These are phyloP conservation scores for Dendrocincla fuliginosa DNA, from an alignment of 2,797 vertebrate genomes.

Conservation along the genomic window DNA sequence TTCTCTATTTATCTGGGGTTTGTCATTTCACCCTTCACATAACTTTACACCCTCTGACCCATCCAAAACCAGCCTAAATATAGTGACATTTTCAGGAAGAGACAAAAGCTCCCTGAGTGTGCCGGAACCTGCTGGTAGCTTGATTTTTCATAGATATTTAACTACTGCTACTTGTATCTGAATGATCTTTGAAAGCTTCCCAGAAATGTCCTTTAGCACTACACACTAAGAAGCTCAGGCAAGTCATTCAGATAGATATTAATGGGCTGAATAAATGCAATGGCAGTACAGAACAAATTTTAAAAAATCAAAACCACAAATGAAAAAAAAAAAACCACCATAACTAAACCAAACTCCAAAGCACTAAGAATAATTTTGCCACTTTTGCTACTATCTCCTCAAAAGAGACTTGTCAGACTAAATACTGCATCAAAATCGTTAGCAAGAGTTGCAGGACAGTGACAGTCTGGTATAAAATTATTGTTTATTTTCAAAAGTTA, in stretches of 20 bases:
- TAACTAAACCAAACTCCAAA: rapidly evolving
- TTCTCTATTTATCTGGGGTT: neutral
- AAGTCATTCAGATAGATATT: neutral
- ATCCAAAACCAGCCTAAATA: neutral
- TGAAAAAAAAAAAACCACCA: neutral
- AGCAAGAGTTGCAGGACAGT: neutral
- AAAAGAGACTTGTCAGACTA: neutral
- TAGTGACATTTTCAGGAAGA: neutral
- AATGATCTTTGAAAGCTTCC: neutral
- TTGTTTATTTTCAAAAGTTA: neutral
- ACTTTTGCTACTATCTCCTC: neutral
- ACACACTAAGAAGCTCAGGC: neutral
- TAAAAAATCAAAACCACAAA: no score
- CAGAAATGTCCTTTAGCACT: neutral
- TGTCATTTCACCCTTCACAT: neutral
- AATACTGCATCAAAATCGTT: neutral
- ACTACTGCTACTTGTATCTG: neutral
- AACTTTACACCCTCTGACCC: neutral
- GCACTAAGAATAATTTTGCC: neutral
- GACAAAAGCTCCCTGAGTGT: neutral
- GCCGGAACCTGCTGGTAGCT: neutral
- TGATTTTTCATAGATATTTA: neutral
- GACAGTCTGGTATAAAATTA: neutral
- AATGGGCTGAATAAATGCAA: neutral
- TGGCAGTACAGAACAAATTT: neutral